Conservation (phyloP, 2,888 invertebrate species). For the Aspidiotus rigidus region DNA sequence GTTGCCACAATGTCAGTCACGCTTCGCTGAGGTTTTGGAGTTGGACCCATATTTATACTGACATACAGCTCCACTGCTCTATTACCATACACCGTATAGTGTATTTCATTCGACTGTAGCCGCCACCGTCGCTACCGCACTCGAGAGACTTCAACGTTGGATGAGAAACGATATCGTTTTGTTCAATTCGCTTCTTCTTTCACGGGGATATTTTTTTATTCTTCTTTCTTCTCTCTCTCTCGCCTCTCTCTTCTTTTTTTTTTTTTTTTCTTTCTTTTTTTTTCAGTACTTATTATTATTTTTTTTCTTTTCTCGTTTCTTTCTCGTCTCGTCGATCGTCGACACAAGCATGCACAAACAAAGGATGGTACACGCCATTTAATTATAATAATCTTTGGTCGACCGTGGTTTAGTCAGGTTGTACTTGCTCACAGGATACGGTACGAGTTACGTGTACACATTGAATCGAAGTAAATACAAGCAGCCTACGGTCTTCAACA, state of each 20-base stretch:
- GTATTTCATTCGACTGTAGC: neutral
- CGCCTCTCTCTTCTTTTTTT: neutral
- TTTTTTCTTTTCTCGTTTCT: neutral
- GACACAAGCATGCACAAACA: too few species aligned
- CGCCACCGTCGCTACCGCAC: neutral
- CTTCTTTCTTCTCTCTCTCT: neutral
- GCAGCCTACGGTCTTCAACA: too few species aligned
- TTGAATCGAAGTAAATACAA: too few species aligned
- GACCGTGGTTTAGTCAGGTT: too few species aligned
- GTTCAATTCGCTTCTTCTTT: neutral
- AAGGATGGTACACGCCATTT: too few species aligned
- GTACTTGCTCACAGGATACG: too few species aligned
- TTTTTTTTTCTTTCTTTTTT: neutral
- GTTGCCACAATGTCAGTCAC: conserved; percentile 34
- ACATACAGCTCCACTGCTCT: conserved; percentile 29
- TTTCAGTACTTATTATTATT: too few species aligned
- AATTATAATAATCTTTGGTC: too few species aligned
- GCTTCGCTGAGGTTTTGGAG: conserved; percentile 31
- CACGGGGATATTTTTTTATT: neutral
- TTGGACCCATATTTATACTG: conserved; percentile 32
- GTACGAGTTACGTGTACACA: too few species aligned
- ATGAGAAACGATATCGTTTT: conserved; percentile 29
- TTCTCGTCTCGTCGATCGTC: too few species aligned
- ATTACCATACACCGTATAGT: conserved; percentile 10
- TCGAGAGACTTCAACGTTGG: conserved; percentile 28